Base-by-base conservation (phyloP, 2,113 vertebrate genomes). In the Oreochromis spilurus region DNA sequence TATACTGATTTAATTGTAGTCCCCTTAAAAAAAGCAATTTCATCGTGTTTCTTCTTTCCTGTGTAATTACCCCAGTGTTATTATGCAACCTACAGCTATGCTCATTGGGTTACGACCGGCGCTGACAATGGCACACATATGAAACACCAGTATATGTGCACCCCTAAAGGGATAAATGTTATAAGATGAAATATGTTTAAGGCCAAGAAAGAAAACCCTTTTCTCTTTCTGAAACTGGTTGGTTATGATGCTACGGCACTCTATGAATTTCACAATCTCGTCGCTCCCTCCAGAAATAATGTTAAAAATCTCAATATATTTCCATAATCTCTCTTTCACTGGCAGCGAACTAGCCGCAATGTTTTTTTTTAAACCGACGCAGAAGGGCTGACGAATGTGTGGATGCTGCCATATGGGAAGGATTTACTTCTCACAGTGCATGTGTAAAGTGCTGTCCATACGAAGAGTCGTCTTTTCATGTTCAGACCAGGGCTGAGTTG, bases 381-480 rank as follows among this genome's bases (percentile, higher is more conserved):
- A 89, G 91, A 88, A 82, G 87, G 86, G 65, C 70, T 87, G 87
- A 78, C 14, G 72, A 91, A 90, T 87, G 85, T 87, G 90, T 87
- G 79, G 87, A 87, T 36, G 26, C 54, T 43, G 82, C 92, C 88
- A 91, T 90, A 89, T 93, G 91, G 91, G 87, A 83, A 62, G 50
- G 62, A 81, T 91, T 88, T 87, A 89, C 78, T 79, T 86, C 62
- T 90, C 48, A 65, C 52, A 24, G 50, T 91, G 81, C 21, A 65
- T 62, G 55, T 89, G 75, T 83, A 65, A 85, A 89, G 78, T 67
- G 75, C 14, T 45, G 38, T 55, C 72, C 45, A 77, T 52, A 77
- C 7, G 26, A 77, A 52, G 72, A 77, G 45, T 52, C 1, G 4
- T 77, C 45, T 34, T 77, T 77, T 77, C 45, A 52, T 52, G 72